Evolutionary conservation across 2,888 invertebrate species (phyloP), one percentile per base, ranked within the genome.

Genomic region (Tuta absoluta): DNA sequence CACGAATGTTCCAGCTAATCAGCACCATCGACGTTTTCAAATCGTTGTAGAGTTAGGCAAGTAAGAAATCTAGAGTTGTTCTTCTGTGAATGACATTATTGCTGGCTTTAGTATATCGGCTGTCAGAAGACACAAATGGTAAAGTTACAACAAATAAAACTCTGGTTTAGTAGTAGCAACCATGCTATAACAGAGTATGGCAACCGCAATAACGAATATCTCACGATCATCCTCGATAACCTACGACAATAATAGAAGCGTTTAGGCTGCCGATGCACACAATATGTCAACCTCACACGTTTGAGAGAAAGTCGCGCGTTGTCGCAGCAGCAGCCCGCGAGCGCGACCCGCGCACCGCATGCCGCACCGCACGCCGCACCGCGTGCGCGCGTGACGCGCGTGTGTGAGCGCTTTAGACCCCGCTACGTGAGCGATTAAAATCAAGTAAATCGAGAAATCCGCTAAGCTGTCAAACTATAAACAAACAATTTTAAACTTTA

Each of bases 351-450:
- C 33, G n/a, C n/a, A n/a, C n/a, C n/a, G n/a, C n/a, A n/a, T n/a
- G n/a, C n/a, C n/a, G n/a, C n/a, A n/a, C n/a, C n/a, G n/a, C n/a
- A n/a, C n/a, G 33, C 28, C 28, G 28, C 33, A 8, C 56, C 24
- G 72, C 72, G 73, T 70, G 53, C 69, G 66, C 72, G 77, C 82
- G 85, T 84, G 82, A 81, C 78, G 74, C 66, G 79, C 79, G 80
- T 80, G 85, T 85, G 84, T 79, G 81, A 81, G 79, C 80, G 69
- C 72, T 58, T 72, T 67, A 70, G 66, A 69, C 71, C 68, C 70
- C 69, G 68, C 73, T 80, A 86, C 86, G 86, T 87, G 86, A 86
- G 79, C 77, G 86, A 86, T 86, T 80, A 81, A 63, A 78, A 86
- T 86, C 85, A 76, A 73, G 68, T 74, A 72, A 80, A 81, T 74